Conservation (phyloP, 1,140 invertebrate genomes). For the Elysia chlorotica region DNA sequence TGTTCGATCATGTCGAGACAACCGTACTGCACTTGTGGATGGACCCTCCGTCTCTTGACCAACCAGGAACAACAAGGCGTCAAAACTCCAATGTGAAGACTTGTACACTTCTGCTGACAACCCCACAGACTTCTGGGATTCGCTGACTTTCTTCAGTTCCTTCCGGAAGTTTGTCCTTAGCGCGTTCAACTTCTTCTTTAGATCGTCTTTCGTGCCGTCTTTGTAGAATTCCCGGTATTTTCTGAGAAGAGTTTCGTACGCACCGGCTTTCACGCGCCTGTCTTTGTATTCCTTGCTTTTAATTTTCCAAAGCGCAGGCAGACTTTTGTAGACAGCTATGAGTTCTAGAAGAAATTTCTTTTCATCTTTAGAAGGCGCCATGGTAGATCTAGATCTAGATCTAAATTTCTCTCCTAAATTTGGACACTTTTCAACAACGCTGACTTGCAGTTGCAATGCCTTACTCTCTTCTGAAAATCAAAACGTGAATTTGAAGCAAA, state of each 20-base stretch:
- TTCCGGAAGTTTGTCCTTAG: neutral
- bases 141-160: neutral
- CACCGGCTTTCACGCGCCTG: neutral
- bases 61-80: too few relatives aligned
- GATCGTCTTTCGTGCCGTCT: conserved; percentile 1
- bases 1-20: too few relatives aligned
- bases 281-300: conserved; percentile 1
- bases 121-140: neutral
- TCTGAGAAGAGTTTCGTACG: neutral
- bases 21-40: too few relatives aligned
- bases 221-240: neutral
- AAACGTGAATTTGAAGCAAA: neutral
- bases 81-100: too few relatives aligned
- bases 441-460: too few relatives aligned
- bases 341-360: neutral
- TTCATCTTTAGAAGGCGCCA: neutral
- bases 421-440: too few relatives aligned
- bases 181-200: neutral
- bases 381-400: too few relatives aligned
- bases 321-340: neutral
- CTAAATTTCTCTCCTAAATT: too few relatives aligned
- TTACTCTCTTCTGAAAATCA: neutral
- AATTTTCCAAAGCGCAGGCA: conserved; percentile 3
- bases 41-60: too few relatives aligned
- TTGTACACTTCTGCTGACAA: neutral